Evolutionary conservation across 2,888 invertebrate species (phyloP), one percentile per base, ranked within the genome.

Genomic region (Beris chalybata): DNA sequence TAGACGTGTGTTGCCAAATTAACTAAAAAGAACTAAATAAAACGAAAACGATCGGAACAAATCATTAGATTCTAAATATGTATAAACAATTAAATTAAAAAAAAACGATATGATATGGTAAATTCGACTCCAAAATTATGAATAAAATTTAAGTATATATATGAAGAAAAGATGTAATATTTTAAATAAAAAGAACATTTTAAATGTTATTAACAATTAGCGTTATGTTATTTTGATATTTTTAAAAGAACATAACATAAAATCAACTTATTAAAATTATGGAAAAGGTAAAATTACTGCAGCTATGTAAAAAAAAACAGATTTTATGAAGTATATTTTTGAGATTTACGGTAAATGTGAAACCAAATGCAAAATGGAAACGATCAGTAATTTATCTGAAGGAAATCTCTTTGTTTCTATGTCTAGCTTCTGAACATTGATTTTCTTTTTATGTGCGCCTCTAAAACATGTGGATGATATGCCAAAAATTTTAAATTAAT

Each of bases 1-100:
- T 54, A 64, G 31, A 64, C 43, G 54, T 54, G 54, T 64, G 64
- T 64, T 64, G 64, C 64, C 64, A 64, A 64, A 64, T n/a, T 22
- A 13, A 50, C 56, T 56, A 56, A 47, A 9, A n/a, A 61, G 15
- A 50, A 55, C 48, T 47, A 47, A 56, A 44, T 31, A 47, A 47
- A 45, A 29, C 32, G 53, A n/a, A 65, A 65, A 65, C 48, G 32
- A 65, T 65, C 64, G 55, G 56, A 65, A 52, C 64, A 65, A 56
- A 65, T 64, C 30, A 44, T 29, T 56, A 48, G 56, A 65, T 56
- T 65, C 64, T 55, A 65, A 65, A 56, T 15, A 48, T 48, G 13
- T 48, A 48, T 22, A 48, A 48, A 6, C 15, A 13, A 48, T 12
- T 38, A 7, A 38, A 38, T 3, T 38, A 3, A 38, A 38, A 38